Conservation (phyloP, 2,113 vertebrate species). For the Aramus guarauna region DNA sequence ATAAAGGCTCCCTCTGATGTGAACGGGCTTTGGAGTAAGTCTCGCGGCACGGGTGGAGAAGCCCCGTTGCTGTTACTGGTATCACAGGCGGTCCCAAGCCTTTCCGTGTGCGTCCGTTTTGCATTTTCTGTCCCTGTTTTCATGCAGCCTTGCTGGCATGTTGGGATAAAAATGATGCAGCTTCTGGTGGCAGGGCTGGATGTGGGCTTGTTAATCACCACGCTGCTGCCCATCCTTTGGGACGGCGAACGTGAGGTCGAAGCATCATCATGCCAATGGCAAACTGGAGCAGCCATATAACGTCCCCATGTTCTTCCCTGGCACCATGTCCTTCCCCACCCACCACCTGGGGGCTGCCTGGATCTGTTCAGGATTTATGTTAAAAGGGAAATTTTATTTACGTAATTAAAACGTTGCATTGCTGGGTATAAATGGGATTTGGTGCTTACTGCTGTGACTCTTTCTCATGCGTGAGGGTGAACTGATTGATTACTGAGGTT, state of each 20-base stretch:
- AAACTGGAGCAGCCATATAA: background rate
- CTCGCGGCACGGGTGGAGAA: background rate
- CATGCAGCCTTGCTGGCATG: fast-evolving
- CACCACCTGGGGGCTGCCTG: background rate
- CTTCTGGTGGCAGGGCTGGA: background rate
- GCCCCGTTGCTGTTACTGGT: background rate
- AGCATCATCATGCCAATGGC: fast-evolving
- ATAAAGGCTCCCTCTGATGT: background rate
- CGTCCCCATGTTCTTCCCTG: background rate
- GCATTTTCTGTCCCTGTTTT: background rate
- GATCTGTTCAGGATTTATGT: constrained; percentile 4
- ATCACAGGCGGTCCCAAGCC: background rate
- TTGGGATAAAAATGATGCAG: background rate
- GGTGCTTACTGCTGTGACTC: constrained; percentile 23
- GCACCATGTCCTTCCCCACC: background rate
- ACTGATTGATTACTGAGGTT: constrained; percentile 60
- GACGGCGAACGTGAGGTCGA: fast-evolving
- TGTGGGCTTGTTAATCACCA: background rate
- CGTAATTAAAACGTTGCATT: background rate
- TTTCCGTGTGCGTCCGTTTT: fast-evolving
- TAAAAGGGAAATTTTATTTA: background rate
- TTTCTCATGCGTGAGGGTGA: constrained; percentile 34
- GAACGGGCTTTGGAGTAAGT: background rate
- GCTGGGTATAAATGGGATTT: constrained; percentile 42
- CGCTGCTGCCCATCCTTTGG: background rate